phyloP scores from a whole-genome alignment of 30 jellyfish, hydroid and myxozoan genomes.

The Hydractinia symbiolongicarpus region DNA sequence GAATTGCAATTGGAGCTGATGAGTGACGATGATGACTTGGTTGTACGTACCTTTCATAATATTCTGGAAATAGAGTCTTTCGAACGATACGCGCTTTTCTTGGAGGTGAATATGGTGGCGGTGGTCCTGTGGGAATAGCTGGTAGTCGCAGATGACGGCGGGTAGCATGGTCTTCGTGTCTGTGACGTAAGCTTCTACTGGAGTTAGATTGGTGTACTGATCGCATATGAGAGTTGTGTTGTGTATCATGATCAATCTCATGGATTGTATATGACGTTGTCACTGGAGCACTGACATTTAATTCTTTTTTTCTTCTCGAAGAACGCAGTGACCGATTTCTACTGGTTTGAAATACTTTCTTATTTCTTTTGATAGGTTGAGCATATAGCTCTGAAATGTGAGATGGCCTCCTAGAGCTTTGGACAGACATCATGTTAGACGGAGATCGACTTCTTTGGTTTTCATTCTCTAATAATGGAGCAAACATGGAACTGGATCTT shows the following conservation, averaged over 20 bases:
- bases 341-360: too few species aligned
- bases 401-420: too few species aligned
- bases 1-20: not conserved
- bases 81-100: slow-evolving; percentile 12
- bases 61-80: slow-evolving; percentile 25
- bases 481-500: too few species aligned
- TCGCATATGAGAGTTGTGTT: too few species aligned
- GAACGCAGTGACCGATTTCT: not conserved
- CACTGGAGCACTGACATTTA: slow-evolving; percentile 8
- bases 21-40: not conserved
- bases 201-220: not conserved
- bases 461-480: too few species aligned
- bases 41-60: slow-evolving; percentile 25
- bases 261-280: slow-evolving; percentile 17
- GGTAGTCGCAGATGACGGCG: slow-evolving; percentile 38
- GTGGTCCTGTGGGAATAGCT: slow-evolving; percentile 44
- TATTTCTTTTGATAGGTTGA: not conserved
- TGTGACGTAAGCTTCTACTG: not conserved
- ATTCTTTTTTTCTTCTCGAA: not conserved
- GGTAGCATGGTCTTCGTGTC: not conserved
- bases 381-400: too few species aligned
- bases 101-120: slow-evolving; percentile 49
- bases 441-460: too few species aligned
- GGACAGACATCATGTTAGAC: too few species aligned
- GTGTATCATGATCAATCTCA: not conserved